Percentiles rank a stretch among this genome's conserved stretches.
These are phyloP conservation scores for Melieria crassipennis DNA, from an alignment of 2,888 invertebrate species.

Conservation along the genomic window DNA sequence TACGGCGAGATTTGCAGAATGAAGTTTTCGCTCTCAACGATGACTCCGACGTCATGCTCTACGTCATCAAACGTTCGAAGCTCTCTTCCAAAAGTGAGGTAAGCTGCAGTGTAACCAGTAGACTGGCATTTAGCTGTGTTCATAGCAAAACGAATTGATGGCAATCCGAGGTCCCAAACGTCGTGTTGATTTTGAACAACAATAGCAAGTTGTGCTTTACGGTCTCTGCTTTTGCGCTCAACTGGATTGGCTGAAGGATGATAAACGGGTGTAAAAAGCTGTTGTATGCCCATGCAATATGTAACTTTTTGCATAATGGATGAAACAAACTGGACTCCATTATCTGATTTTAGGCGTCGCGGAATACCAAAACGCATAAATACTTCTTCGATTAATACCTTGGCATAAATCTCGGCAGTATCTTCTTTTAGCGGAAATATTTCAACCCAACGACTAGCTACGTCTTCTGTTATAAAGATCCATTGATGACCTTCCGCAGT, in stretches of 20 bases:
- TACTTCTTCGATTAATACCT: constrained; percentile 51
- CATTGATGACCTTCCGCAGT: constrained; percentile 42
- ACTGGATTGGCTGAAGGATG: constrained; percentile 42
- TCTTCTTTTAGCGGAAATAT: constrained; percentile 52
- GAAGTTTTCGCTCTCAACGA: constrained; percentile 30
- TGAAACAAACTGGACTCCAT: constrained; percentile 56
- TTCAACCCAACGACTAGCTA: constrained; percentile 50
- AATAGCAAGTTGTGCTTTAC: constrained; percentile 33
- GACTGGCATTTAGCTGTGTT: constrained; percentile 17
- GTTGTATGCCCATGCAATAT: constrained; percentile 38
- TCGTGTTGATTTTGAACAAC: constrained; percentile 29
- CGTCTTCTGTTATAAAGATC: constrained; percentile 50
- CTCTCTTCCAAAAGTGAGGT: constrained; percentile 57
- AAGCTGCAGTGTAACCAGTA: constrained; percentile 27
- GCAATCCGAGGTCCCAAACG: constrained; percentile 40
- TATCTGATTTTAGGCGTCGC: constrained; percentile 55
- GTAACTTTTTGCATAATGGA: constrained; percentile 54
- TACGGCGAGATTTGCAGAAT: constrained; percentile 17
- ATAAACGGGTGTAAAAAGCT: constrained; percentile 40
- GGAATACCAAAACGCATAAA: constrained; percentile 56
- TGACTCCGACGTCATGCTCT: constrained; percentile 46
- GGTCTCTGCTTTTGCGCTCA: constrained; percentile 36
- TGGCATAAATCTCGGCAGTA: constrained; percentile 51
- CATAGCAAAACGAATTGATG: constrained; percentile 36
- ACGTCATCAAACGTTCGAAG: constrained; percentile 53